Base-by-base conservation (phyloP, 2,888 invertebrate species). In the Dinocampus coccinellae region DNA sequence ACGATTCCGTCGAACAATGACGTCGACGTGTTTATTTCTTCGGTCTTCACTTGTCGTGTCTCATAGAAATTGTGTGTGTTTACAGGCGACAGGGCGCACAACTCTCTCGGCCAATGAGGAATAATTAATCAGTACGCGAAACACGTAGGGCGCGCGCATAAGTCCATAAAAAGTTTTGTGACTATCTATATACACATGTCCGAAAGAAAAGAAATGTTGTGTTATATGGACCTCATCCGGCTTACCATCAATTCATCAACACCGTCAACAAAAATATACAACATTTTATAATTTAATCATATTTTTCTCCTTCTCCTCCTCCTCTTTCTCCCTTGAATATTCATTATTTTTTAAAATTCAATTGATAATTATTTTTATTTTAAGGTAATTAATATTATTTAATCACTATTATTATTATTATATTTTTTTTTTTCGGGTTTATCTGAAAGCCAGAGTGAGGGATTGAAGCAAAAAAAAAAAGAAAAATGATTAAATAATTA, bases 61-160 rank as follows among this genome's bases (percentile, higher is more conserved):
- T 65, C 55, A 47, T 47, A 55, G 65, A 53, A 26, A 26, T n/a
- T 11, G 22, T 34, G 16, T 33, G 13, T 11, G 52, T 55, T 53
- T 24, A 39, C 34, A 33, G 57, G 60, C 60, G 70, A 24, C 58
- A 42, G 70, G 63, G 58, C 60, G 26, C 61, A 47, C 47, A n/a
- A 16, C 47, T 47, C 47, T 16, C 29, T 63, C 55, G 58, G 64
- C 75, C 72, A 69, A 75, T 76, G 77, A 55, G 36, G 78, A 75
- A 42, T 80, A 80, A 83, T 81, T 79, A 79, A 83, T 84, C 78
- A 72, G 80, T 81, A 84, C 70, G 78, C 83, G 20, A 78, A 78
- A 79, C 84, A 84, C 84, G 84, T 83, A 78, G 76, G 70, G 68
- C 61, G 74, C 78, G 77, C 77, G 77, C 79, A 80, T 78, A 81